Evolutionary conservation across 1,140 invertebrate genomes (phyloP), one percentile per base, ranked within the genome.

Genomic region (Neodiprion lecontei): DNA sequence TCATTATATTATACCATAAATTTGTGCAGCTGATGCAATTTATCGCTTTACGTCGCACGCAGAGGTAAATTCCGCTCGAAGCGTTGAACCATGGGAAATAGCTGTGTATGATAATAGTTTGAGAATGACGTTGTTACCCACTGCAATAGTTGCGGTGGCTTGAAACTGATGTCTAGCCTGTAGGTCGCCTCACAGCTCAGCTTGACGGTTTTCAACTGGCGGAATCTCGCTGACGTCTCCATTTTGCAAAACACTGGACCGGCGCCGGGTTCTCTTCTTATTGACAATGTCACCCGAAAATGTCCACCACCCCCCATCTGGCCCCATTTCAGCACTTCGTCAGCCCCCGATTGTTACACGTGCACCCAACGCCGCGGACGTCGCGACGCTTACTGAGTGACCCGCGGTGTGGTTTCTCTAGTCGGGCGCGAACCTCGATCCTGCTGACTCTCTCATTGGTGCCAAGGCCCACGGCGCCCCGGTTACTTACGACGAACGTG

Each of bases 121-220:
- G n/a, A 69, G 12, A 69, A 28, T 21, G 40, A 17, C 12, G 12
- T 5, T 28, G 12, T 69, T 85, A 88, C 89, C 85, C 84, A 90
- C 89, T 88, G 85, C 79, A 90, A 79, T 9, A 87, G 78, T 84
- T 89, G 87, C 12, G 89, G 88, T 17, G 90, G 90, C 70, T 90
- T 90, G 82, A 90, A 90, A 79, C 88, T 89, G 79, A 90, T 86
- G 79, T 90, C 89, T 66, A 90, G 78, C 11, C 89, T 83, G 77
- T 90, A 90, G 11, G 83, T 86, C 0, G 87, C 81, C 50, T 90
- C 89, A 75, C 86, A 87, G 78, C 87, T 87, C 7, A 90, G 75
- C 77, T 90, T 90, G 23, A 90, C 86, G 7, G 90, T 90, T 73
- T 89, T 89, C 48, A 86, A 77, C 75, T 89, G 89, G 5, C 87